These are phyloP conservation scores for Tethya wilhelma DNA, from an alignment of 37 sponge, comb jelly and placozoan genomes.

Conservation along the genomic window DNA sequence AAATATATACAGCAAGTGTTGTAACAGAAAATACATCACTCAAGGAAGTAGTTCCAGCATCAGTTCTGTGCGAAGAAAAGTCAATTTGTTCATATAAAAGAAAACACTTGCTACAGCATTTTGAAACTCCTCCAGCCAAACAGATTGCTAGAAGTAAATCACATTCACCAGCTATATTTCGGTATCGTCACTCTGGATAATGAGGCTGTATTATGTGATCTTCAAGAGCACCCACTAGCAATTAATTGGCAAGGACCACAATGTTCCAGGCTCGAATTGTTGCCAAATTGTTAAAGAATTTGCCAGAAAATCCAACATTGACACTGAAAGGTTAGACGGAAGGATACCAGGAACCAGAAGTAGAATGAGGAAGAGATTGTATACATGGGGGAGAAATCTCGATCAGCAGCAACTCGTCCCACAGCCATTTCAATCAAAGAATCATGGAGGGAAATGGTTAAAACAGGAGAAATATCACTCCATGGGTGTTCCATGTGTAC, in stretches of 20 bases:
- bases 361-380: background rate
- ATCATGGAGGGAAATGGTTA: constrained; percentile 20
- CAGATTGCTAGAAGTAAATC: background rate
- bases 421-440: background rate
- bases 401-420: no score
- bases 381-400: constrained; percentile 1
- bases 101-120: background rate
- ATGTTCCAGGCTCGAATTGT: constrained; percentile 22
- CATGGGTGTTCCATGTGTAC: constrained; percentile 20
- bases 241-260: constrained; percentile 31
- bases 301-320: constrained; percentile 10
- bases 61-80: background rate
- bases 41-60: background rate
- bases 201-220: background rate
- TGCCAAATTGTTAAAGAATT: constrained; percentile 31
- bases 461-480: constrained; percentile 13
- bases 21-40: background rate
- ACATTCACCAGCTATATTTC: constrained; percentile 27
- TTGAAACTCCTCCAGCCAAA: constrained; percentile 10
- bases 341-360: background rate
- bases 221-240: background rate
- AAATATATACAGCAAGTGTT: background rate
- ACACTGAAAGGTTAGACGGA: no score
- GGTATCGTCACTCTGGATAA: constrained; percentile 10
- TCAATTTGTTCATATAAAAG: constrained; percentile 1